These are phyloP conservation scores for Engraulis encrasicolus DNA, from an alignment of 2,113 vertebrate species.

Conservation along the genomic window DNA sequence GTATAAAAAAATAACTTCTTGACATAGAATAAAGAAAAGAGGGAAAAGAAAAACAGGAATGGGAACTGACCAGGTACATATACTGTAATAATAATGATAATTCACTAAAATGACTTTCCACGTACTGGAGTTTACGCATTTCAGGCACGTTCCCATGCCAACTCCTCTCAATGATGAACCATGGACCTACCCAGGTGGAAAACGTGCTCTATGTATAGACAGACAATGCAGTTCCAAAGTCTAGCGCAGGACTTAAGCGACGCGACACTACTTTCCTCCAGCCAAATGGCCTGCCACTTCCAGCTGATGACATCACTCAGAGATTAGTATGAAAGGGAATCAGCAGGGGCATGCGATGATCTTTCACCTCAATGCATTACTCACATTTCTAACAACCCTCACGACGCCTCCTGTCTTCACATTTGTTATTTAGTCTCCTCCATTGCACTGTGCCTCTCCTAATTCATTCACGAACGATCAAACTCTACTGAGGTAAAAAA, in stretches of 20 bases:
- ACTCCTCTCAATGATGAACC: background rate
- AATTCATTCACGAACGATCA: background rate
- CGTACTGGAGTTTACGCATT: background rate
- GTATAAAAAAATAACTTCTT: too few relatives aligned
- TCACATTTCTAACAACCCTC: background rate
- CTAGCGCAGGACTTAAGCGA: background rate
- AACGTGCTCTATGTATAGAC: background rate
- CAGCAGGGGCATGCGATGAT: background rate
- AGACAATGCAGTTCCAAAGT: too few relatives aligned
- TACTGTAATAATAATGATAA: too few relatives aligned
- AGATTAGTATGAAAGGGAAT: background rate
- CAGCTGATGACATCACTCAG: background rate
- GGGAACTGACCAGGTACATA: too few relatives aligned
- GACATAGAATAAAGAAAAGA: too few relatives aligned
- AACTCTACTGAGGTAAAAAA: background rate
- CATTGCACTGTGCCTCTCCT: constrained; percentile 1
- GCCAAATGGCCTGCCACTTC: background rate
- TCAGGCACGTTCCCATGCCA: constrained; percentile 3
- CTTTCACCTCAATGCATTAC: constrained; percentile 6
- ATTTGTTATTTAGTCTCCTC: background rate
- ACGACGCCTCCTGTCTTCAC: background rate
- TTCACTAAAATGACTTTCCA: background rate
- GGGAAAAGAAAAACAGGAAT: too few relatives aligned
- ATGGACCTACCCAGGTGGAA: background rate
- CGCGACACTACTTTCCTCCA: background rate